These are phyloP conservation scores for Protonibea diacanthus DNA, from an alignment of 2,797 vertebrate species.

Conservation along the genomic window DNA sequence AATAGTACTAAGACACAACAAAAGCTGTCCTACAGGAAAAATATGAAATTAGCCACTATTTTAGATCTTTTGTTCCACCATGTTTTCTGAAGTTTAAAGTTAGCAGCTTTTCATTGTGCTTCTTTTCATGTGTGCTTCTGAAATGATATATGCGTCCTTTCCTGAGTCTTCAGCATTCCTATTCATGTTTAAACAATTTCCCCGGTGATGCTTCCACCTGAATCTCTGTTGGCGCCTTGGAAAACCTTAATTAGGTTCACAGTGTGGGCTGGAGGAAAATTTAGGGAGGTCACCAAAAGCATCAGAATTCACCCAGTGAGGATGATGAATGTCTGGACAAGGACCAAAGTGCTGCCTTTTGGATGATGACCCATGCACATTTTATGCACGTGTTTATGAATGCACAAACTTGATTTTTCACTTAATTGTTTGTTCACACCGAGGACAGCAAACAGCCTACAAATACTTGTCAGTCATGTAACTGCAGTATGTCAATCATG, in stretches of 20 bases:
- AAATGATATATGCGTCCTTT: background rate
- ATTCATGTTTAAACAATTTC: background rate
- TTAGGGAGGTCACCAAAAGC: background rate
- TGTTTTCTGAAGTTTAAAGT: background rate
- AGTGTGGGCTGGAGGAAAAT: background rate
- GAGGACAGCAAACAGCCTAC: background rate
- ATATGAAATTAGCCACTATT: background rate
- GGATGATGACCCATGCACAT: background rate
- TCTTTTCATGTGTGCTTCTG: constrained; percentile 2
- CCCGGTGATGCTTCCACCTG: background rate
- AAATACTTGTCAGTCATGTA: background rate
- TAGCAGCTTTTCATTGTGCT: background rate
- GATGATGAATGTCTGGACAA: background rate
- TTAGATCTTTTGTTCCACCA: constrained; percentile 8
- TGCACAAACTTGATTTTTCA: background rate
- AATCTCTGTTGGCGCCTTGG: background rate
- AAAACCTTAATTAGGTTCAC: background rate
- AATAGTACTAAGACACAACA: constrained; percentile 9
- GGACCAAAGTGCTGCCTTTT: background rate
- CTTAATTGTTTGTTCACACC: background rate
- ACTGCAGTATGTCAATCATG: constrained; percentile 5
- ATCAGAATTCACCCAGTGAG: background rate
- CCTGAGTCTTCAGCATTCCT: background rate
- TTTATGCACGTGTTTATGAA: background rate
- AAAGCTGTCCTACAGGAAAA: background rate